Base-by-base conservation (phyloP, 2,797 vertebrate genomes). In the Pachyuromys duprasi region DNA sequence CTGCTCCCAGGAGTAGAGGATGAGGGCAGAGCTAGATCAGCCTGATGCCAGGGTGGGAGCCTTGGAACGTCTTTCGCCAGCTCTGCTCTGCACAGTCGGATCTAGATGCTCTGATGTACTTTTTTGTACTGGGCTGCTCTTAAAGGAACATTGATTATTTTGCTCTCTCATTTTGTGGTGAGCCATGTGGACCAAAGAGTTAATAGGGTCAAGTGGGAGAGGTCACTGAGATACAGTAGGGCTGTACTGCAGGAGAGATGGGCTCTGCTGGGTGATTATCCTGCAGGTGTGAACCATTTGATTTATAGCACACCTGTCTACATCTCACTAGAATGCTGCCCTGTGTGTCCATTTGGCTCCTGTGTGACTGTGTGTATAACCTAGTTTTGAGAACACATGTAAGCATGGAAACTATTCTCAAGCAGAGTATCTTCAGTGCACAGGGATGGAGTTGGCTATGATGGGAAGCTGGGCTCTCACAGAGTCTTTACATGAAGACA, bases 1-100 rank as follows among this genome's bases (percentile, higher is more conserved):
- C 26, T 75, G 60, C 62, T 96, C 98, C 96, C 96, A 93, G 97
- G 97, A 94, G 84, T 93, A 91, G 91, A 60, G 95, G 95, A 90
- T 94, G 94, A 91, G 96, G 89, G 45, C 86, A 31, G 55, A 75
- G 95, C 60, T 96, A 93, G 96, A 45, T 26, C 83, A 94, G 87
- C 92, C 80, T 80, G 92, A 63, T 88, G 74, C 88, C 42, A 49
- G 62, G 80, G 80, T 36, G 2, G 26, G 39, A 97, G 96, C 72
- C 39, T 96, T 92, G 86, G 96, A 96, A 79, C 39, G 36, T 60
- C 78, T 45, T 93, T 12, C 96, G 69, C 3, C 91, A 95, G 91
- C 57, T 79, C 92, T 89, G 90, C 93, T 63, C 83, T 80, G 12
- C 88, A 96, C 65, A 91, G 93, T 94, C 86, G 49, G 94, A 79